A percentile compares a stretch with the other conserved stretches of the same genome.
These are phyloP conservation scores for Spilarctia lutea DNA, from an alignment of 2,888 invertebrate genomes.

Conservation along the genomic window DNA sequence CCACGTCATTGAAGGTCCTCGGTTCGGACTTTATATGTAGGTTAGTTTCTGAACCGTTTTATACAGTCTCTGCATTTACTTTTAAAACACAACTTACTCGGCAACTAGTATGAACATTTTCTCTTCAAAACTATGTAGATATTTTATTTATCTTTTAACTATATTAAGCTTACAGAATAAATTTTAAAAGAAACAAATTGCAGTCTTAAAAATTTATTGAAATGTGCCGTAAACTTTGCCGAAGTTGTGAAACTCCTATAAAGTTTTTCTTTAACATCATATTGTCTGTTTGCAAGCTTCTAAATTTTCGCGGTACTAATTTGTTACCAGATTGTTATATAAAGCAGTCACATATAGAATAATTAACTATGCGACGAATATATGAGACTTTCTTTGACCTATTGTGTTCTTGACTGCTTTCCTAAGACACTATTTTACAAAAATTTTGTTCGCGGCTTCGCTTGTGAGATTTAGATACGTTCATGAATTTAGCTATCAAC, in stretches of 20 bases:
- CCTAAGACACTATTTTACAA: neutral
- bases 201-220: neutral
- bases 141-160: neutral
- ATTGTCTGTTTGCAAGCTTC: no score
- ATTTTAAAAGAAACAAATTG: neutral
- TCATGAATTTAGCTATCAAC: neutral
- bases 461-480: neutral
- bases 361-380: no score
- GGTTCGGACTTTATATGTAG: constrained; percentile 27
- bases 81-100: neutral
- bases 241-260: no score
- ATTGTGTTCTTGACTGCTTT: neutral
- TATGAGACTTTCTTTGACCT: neutral
- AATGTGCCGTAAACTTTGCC: no score
- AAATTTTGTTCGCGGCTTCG: neutral
- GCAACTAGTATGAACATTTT: neutral
- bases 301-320: no score
- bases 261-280: no score
- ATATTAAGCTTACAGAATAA: neutral
- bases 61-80: neutral
- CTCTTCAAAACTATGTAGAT: neutral
- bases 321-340: no score
- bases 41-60: constrained; percentile 26
- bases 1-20: constrained; percentile 53
- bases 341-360: no score